Evolutionary conservation across 2,113 vertebrate species (phyloP).

Genomic region (Pollachius pollachius): DNA sequence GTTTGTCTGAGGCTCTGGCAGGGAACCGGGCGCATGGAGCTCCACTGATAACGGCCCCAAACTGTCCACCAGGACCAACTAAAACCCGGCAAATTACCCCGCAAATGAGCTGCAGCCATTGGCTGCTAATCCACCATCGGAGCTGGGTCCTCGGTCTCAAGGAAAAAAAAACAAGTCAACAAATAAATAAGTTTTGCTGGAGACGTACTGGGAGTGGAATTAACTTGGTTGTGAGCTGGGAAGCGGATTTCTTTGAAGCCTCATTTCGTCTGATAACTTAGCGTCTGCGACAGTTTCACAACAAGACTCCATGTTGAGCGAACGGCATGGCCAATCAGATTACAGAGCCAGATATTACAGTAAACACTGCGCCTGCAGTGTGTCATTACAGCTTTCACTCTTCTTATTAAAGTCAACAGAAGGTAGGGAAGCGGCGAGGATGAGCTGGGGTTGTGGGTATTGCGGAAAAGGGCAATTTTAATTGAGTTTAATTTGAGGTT

Average conservation of each 20-base stretch:
- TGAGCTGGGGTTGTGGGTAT: too few species aligned
- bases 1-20: conserved; percentile 53
- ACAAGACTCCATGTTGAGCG: conserved; percentile 44
- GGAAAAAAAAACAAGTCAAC: conserved; percentile 66
- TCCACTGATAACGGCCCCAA: conserved; percentile 67
- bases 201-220: conserved; percentile 56
- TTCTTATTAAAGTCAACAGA: conserved; percentile 26
- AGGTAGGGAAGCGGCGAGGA: conserved; percentile 34
- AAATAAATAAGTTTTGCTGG: conserved; percentile 67
- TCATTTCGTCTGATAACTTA: conserved; percentile 48
- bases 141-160: conserved; percentile 44
- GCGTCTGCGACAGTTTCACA: conserved; percentile 37
- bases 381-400: conserved; percentile 29
- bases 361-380: conserved; percentile 32
- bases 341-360: conserved; percentile 34
- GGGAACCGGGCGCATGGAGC: conserved; percentile 54
- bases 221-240: conserved; percentile 47
- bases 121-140: conserved; percentile 73
- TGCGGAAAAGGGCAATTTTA: too few species aligned
- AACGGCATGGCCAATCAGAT: conserved; percentile 37
- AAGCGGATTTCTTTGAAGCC: conserved; percentile 54
- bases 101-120: conserved; percentile 74
- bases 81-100: conserved; percentile 72
- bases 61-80: conserved; percentile 66
- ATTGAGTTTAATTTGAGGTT: too few species aligned